phyloP scores from a whole-genome alignment of 2,113 vertebrate species.

The Zosterops lateralis region DNA sequence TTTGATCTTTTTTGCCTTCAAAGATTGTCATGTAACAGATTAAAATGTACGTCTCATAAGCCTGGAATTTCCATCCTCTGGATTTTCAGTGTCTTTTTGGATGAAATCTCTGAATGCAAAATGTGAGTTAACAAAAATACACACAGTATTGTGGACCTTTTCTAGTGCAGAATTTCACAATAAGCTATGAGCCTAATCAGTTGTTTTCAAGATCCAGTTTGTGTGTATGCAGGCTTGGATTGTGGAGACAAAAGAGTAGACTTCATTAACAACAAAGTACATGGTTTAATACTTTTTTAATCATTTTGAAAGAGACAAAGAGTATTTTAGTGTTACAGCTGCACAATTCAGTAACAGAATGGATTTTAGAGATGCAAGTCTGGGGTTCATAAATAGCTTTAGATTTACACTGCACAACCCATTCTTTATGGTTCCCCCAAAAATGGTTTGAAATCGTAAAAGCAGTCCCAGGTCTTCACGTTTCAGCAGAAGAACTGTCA shows the following conservation, averaged over 20 bases:
- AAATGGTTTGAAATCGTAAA: neutral
- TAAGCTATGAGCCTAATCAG: neutral
- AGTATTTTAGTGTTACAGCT: neutral
- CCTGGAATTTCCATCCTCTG: neutral
- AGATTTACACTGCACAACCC: neutral
- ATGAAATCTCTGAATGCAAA: neutral
- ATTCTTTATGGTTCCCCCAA: rapidly evolving
- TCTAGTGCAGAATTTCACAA: neutral
- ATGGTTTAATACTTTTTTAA: neutral
- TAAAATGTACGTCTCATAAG: neutral
- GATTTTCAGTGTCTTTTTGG: neutral
- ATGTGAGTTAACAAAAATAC: neutral
- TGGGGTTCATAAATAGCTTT: neutral
- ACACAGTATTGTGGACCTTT: neutral
- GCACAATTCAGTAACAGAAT: neutral
- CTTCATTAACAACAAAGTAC: neutral
- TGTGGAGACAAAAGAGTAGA: neutral
- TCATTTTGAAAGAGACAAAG: neutral
- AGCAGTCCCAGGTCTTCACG: neutral
- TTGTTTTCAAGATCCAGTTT: neutral
- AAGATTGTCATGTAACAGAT: neutral
- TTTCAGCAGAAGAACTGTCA: neutral
- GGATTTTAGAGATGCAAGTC: neutral
- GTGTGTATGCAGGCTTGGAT: neutral
- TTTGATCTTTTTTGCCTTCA: neutral